Evolutionary conservation across 1,140 invertebrate genomes (phyloP), one percentile per base, ranked within the genome.

Genomic region (Scaptodrosophila lebanonensis): DNA sequence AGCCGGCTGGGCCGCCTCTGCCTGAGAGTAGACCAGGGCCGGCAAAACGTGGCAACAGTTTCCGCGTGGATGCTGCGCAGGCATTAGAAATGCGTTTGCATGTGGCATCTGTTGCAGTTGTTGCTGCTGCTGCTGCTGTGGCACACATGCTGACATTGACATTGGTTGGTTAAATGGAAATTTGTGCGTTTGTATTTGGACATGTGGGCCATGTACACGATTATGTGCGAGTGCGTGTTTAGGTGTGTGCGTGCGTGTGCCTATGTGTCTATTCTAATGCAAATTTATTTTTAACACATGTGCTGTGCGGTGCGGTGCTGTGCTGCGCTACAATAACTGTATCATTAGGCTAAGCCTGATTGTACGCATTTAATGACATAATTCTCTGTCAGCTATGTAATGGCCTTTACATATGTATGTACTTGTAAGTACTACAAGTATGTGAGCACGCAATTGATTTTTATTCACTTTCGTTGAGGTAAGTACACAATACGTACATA

Each of bases 41-140:
- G 64, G 48, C 73, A 58, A 73, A 79, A 79, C 66, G 70, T 73
- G 62, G 57, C 60, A 75, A 73, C 53, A 39, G 42, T 67, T 82
- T 82, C 75, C 75, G 75, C 62, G 75, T 82, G 65, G 75, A 63
- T 79, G 75, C 76, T 57, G 66, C 51, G 48, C 59, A n/a, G 32
- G 65, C 75, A 82, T 79, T 75, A 82, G 75, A 79, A 82, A 70
- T 59, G 60, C 65, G 75, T 82, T 79, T 79, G n/a, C n/a, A n/a
- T n/a, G 73, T 38, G 30, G 63, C 17, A 43, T 50, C 12, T 61
- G 54, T 45, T 42, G 30, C 12, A 42, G 49, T 9, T 47, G 49
- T 15, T 48, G 59, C 5, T 57, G 49, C 3, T 47, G 50, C 17
- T 59, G 52, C 16, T 40, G 44, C 27, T 57, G 54, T 42, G 39